Conservation (phyloP, 1,140 invertebrate genomes). For the Calosoma granatense region DNA sequence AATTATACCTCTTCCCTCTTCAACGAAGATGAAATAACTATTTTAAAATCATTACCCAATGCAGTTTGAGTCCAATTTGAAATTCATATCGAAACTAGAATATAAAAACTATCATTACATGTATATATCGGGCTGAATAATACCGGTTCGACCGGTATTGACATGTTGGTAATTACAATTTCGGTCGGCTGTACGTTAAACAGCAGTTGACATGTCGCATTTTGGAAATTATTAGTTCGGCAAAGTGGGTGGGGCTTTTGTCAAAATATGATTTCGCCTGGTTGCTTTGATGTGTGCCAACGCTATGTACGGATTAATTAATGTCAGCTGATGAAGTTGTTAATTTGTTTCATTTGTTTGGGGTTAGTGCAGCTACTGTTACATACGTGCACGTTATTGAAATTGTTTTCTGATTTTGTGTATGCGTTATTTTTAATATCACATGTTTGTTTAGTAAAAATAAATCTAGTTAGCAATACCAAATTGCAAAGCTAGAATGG, state of each 20-base stretch:
- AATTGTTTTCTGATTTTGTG: no score
- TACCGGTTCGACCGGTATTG: background rate
- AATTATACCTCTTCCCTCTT: no score
- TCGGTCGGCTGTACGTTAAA: background rate
- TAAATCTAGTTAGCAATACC: no score
- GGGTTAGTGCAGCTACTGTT: no score
- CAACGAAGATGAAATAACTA: no score
- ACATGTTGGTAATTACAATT: background rate
- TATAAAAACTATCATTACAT: background rate
- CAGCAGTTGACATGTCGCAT: background rate
- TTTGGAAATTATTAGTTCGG: constrained; percentile 6
- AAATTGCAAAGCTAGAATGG: no score
- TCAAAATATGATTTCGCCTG: constrained; percentile 3
- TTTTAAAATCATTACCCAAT: no score
- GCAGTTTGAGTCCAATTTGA: background rate
- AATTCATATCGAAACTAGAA: background rate
- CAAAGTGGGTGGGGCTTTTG: background rate
- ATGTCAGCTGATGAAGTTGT: background rate
- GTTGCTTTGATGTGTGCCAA: background rate
- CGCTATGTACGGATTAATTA: background rate
- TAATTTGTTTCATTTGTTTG: background rate
- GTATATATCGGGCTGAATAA: background rate
- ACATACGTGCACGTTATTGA: no score
- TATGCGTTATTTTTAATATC: no score
- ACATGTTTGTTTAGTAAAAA: no score